Percentiles rank a stretch among this genome's conserved stretches.
Evolutionary conservation across 2,113 vertebrate species (phyloP).

Genomic region (Gallinago undulata): DNA sequence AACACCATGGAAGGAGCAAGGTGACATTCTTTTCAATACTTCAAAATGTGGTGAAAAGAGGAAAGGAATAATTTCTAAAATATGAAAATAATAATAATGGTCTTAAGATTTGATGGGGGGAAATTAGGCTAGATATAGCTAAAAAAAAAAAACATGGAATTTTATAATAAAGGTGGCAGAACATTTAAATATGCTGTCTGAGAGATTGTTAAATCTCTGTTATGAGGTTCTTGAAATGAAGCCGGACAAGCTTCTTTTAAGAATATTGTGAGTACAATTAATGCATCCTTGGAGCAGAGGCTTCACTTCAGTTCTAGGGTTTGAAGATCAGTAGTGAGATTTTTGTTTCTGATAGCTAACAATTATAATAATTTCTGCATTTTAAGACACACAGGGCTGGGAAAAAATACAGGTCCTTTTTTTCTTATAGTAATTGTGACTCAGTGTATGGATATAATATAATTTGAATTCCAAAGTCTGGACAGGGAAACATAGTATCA

Average conservation of each 20-base stretch:
- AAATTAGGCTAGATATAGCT: neutral
- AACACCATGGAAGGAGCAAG: neutral
- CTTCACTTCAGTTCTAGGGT: neutral
- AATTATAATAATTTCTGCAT: neutral
- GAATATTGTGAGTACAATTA: neutral
- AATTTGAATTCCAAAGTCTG: neutral
- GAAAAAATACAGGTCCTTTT: accelerated
- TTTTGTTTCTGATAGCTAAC: neutral
- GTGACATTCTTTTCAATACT: neutral
- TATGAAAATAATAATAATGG: neutral
- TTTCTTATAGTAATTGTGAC: neutral
- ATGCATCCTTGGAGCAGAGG: neutral
- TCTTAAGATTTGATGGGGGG: neutral
- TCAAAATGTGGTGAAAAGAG: neutral
- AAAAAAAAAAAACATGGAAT: neutral
- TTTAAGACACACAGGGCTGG: neutral
- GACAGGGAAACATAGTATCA: neutral
- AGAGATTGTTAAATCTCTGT: neutral
- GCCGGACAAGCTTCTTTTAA: neutral
- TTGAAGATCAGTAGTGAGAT: neutral
- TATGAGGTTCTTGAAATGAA: neutral
- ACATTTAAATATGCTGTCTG: neutral
- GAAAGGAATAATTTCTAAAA: neutral
- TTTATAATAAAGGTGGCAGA: neutral
- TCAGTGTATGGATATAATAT: neutral